Evolutionary conservation across 2,888 invertebrate genomes (phyloP).

Genomic region (Agonopterix subpropinquella): DNA sequence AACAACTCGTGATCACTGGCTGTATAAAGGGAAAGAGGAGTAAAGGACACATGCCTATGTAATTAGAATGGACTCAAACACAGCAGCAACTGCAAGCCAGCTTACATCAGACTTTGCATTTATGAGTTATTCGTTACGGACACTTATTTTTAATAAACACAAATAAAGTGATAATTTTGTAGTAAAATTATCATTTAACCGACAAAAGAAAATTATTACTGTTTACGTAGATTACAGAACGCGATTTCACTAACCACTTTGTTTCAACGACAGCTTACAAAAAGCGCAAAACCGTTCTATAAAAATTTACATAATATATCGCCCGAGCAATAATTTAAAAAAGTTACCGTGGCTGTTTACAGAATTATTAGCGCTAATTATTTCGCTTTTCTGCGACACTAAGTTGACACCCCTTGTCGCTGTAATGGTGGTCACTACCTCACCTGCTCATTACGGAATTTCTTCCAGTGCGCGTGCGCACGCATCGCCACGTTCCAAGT

Average conservation of each 20-base stretch:
- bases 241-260: neutral
- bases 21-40: too few relatives aligned
- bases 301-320: neutral
- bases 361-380: constrained; percentile 49
- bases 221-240: neutral
- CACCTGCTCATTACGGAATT: constrained; percentile 63
- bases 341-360: constrained; percentile 10
- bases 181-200: neutral
- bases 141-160: too few relatives aligned
- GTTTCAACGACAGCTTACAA: neutral
- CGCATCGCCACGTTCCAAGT: constrained; percentile 31
- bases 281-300: neutral
- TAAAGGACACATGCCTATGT: too few relatives aligned
- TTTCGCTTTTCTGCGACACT: constrained; percentile 39
- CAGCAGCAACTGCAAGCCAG: too few relatives aligned
- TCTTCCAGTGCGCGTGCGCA: constrained; percentile 32
- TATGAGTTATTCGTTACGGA: too few relatives aligned
- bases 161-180: too few relatives aligned
- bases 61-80: too few relatives aligned
- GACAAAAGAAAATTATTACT: neutral
- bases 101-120: too few relatives aligned
- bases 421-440: constrained; percentile 56
- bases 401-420: constrained; percentile 48
- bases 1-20: too few relatives aligned
- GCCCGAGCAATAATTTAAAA: neutral